These are phyloP conservation scores for Netta rufina DNA, from an alignment of 2,797 vertebrate species.

Conservation along the genomic window DNA sequence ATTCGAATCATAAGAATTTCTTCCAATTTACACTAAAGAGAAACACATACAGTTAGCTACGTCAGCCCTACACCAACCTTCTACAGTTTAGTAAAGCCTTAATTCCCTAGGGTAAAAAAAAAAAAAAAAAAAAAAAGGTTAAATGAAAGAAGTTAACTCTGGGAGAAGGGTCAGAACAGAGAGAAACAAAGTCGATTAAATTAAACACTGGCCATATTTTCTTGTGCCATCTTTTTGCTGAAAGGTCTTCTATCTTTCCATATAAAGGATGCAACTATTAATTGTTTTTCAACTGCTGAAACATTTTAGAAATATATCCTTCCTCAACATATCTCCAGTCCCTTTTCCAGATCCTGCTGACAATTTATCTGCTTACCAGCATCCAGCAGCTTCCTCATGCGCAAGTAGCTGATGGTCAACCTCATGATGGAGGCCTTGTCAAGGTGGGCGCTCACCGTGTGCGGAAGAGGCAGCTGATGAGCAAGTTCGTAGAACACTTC, in stretches of 20 bases:
- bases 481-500: constrained; percentile 97
- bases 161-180: background rate
- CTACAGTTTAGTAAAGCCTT: background rate
- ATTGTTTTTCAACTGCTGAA: background rate
- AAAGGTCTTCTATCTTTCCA: background rate
- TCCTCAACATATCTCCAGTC: background rate
- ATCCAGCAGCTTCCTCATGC: constrained; percentile 91
- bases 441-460: constrained; percentile 91
- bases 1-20: background rate
- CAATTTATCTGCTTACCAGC: constrained; percentile 79
- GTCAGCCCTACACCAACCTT: background rate
- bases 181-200: background rate
- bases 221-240: background rate
- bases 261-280: background rate
- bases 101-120: background rate
- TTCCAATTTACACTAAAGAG: background rate
- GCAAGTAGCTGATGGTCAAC: constrained; percentile 96
- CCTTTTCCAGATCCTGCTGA: background rate
- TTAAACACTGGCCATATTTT: background rate
- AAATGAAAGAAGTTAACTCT: background rate
- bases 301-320: background rate
- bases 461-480: constrained; percentile 93
- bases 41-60: background rate
- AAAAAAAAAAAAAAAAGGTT: background rate
- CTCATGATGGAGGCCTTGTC: constrained; percentile 99